These are phyloP conservation scores for Phrynocephalus versicolor DNA, from an alignment of 2,113 vertebrate species.

Conservation along the genomic window DNA sequence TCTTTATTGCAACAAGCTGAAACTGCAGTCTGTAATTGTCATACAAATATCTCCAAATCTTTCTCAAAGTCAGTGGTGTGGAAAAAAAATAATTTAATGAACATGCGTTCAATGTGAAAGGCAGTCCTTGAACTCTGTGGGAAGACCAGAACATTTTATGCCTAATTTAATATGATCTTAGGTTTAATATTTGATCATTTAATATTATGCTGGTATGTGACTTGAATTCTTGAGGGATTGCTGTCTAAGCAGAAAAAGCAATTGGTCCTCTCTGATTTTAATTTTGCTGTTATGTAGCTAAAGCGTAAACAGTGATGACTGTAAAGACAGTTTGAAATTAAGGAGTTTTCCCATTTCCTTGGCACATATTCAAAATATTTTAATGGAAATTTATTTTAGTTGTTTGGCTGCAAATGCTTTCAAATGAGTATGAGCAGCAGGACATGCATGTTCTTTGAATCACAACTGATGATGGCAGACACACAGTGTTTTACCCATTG, in stretches of 20 bases:
- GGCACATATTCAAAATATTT: not conserved
- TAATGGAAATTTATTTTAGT: not conserved
- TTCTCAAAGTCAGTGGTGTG: not conserved
- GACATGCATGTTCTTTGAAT: not conserved
- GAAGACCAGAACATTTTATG: not conserved
- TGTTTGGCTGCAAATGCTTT: too few species aligned
- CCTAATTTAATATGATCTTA: not conserved
- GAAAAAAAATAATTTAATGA: slow-evolving; percentile 3
- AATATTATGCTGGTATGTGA: not conserved
- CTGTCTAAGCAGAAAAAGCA: not conserved
- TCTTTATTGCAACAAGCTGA: not conserved
- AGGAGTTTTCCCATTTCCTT: not conserved
- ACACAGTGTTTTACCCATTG: not conserved
- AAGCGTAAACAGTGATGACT: not conserved
- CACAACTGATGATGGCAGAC: too few species aligned
- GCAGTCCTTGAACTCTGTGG: not conserved
- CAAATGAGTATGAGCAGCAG: not conserved
- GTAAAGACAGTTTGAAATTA: not conserved
- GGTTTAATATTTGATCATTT: not conserved
- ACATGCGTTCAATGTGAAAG: not conserved
- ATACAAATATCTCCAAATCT: not conserved
- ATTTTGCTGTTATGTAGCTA: not conserved
- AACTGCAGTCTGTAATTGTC: not conserved
- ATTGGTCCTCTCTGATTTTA: not conserved
- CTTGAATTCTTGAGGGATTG: not conserved